A percentile compares a stretch with the other conserved stretches of the same genome.
Conservation (phyloP, 2,797 vertebrate species). For the Lepus townsendii region DNA sequence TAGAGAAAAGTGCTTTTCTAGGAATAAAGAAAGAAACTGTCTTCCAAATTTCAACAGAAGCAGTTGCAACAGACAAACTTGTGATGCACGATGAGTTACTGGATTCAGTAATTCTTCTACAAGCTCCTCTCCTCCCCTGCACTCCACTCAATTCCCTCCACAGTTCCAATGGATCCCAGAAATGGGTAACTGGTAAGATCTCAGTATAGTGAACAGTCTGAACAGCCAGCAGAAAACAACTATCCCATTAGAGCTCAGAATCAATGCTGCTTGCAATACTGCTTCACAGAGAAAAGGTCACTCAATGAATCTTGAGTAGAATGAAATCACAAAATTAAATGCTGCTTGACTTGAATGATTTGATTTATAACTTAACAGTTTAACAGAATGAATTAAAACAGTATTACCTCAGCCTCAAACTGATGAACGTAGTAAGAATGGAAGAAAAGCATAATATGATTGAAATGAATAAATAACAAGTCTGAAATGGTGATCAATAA, state of each 20-base stretch:
- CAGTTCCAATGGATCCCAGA: background rate
- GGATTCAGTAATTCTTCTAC: background rate
- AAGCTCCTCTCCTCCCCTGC: background rate
- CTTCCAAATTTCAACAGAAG: conserved; percentile 33
- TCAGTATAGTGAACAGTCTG: background rate
- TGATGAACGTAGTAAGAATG: background rate
- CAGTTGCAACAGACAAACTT: background rate
- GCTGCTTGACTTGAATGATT: background rate
- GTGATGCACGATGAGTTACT: background rate
- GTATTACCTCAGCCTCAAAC: background rate
- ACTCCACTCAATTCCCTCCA: background rate
- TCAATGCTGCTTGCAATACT: background rate
- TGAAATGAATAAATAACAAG: background rate
- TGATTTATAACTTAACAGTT: conserved; percentile 2
- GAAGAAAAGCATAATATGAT: conserved; percentile 15
- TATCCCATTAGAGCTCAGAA: background rate
- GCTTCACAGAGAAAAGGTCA: background rate
- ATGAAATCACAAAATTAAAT: conserved; percentile 39
- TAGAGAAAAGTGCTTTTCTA: conserved; percentile 37
- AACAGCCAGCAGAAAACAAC: background rate
- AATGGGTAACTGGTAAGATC: background rate
- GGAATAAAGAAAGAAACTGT: conserved; percentile 53
- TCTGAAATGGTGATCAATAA: background rate
- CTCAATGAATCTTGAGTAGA: background rate
- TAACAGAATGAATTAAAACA: conserved; percentile 40